phyloP scores from a whole-genome alignment of 2,888 invertebrate species.

The Apamea crenata region DNA sequence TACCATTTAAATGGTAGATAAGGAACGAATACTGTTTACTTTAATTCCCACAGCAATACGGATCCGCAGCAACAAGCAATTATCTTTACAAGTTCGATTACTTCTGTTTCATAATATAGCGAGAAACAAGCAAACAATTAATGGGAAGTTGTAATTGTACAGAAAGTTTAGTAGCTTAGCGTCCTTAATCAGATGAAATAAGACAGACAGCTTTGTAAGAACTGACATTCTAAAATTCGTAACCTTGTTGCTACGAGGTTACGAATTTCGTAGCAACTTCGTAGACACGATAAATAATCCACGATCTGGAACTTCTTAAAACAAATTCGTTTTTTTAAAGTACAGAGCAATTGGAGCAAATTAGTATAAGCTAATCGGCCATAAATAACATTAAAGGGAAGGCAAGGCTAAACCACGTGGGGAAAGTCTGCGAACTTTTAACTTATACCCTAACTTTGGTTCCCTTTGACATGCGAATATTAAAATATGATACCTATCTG shows the following conservation, averaged over 20 bases:
- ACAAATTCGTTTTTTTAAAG: background rate
- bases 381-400: slow-evolving; percentile 26
- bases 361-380: background rate
- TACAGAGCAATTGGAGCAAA: background rate
- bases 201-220: slow-evolving; percentile 2
- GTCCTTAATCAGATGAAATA: slow-evolving; percentile 7
- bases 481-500: slow-evolving; percentile 38
- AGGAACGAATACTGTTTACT: slow-evolving; percentile 35
- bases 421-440: slow-evolving; percentile 13
- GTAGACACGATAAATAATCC: slow-evolving; percentile 23
- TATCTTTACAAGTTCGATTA: slow-evolving; percentile 46
- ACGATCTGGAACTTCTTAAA: background rate
- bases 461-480: slow-evolving; percentile 51
- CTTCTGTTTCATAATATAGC: slow-evolving; percentile 16
- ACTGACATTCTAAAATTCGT: slow-evolving; percentile 38
- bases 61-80: slow-evolving; percentile 32
- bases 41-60: slow-evolving; percentile 36
- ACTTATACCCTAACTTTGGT: slow-evolving; percentile 23
- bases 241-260: slow-evolving; percentile 49
- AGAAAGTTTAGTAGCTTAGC: background rate
- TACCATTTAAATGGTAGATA: slow-evolving; percentile 46
- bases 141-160: background rate
- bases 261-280: slow-evolving; percentile 52
- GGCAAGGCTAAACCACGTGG: background rate
- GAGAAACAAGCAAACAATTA: slow-evolving; percentile 17